Evolutionary conservation across 2,113 vertebrate genomes (phyloP).

Genomic region (Gyps fulvus): DNA sequence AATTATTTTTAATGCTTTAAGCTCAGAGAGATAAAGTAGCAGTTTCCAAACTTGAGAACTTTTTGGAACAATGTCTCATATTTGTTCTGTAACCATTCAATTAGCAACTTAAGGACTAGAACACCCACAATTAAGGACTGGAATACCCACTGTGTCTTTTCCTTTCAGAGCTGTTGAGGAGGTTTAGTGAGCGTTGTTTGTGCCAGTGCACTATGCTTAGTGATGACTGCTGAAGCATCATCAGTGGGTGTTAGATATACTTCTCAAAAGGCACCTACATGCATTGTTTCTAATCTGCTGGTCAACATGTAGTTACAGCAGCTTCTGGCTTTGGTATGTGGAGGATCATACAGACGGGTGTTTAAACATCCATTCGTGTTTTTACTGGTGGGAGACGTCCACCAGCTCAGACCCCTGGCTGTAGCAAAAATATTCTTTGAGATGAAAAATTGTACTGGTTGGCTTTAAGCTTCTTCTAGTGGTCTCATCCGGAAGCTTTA

Average conservation of each 20-base stretch:
- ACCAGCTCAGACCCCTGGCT: not conserved
- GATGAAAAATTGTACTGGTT: not conserved
- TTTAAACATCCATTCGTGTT: not conserved
- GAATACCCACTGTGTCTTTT: not conserved
- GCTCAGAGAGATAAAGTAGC: not conserved
- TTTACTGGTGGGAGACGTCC: not conserved
- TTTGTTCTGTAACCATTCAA: not conserved
- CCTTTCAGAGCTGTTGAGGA: not conserved
- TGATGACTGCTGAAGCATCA: not conserved
- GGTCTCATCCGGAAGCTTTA: not conserved
- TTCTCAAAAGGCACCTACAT: not conserved
- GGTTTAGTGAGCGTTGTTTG: not conserved
- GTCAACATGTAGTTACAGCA: not conserved
- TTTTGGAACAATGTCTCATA: not conserved
- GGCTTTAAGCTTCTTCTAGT: not conserved
- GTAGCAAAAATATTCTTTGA: not conserved
- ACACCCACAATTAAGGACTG: not conserved
- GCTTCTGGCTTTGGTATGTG: not conserved
- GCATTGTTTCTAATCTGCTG: not conserved
- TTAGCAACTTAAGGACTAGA: not conserved
- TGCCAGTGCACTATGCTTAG: not conserved
- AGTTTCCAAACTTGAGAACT: not conserved
- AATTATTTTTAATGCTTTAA: not conserved
- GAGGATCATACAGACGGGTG: not conserved
- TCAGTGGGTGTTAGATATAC: not conserved